phyloP scores from a whole-genome alignment of 2,888 invertebrate genomes.

The Clistopyga incitator region DNA sequence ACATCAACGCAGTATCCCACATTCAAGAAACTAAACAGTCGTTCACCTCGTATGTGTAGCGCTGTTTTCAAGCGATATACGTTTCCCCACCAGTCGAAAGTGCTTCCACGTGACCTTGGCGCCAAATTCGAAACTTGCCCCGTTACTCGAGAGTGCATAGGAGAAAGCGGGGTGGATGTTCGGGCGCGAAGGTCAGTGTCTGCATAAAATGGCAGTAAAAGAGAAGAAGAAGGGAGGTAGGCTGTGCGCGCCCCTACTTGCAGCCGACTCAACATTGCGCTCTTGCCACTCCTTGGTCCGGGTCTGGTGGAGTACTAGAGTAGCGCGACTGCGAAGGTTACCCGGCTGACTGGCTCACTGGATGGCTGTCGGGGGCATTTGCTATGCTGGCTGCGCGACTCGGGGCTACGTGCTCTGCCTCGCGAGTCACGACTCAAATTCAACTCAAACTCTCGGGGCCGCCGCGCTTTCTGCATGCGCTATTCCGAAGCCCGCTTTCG shows the following conservation, averaged over 20 bases:
- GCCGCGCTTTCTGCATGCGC: slow-evolving; percentile 77
- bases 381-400: slow-evolving; percentile 83
- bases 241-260: slow-evolving; percentile 62
- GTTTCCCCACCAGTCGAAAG: neutral
- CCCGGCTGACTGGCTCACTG: slow-evolving; percentile 61
- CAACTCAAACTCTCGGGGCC: slow-evolving; percentile 79
- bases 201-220: slow-evolving; percentile 80
- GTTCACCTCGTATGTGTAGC: neutral
- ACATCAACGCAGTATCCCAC: too few relatives aligned
- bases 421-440: slow-evolving; percentile 82
- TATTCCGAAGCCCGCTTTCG: slow-evolving; percentile 69
- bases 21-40: neutral
- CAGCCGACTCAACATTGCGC: slow-evolving; percentile 63
- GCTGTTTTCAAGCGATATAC: slow-evolving; percentile 3
- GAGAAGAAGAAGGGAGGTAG: slow-evolving; percentile 65
- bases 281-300: slow-evolving; percentile 57
- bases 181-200: slow-evolving; percentile 83
- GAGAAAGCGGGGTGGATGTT: slow-evolving; percentile 63
- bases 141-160: slow-evolving; percentile 74
- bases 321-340: slow-evolving; percentile 63
- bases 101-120: slow-evolving; percentile 80
- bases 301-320: slow-evolving; percentile 44
- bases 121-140: slow-evolving; percentile 83
- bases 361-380: slow-evolving; percentile 74
- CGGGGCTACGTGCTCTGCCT: slow-evolving; percentile 83